Base-by-base conservation (phyloP, 2,888 invertebrate genomes). In the Lithophane semibrunnea region DNA sequence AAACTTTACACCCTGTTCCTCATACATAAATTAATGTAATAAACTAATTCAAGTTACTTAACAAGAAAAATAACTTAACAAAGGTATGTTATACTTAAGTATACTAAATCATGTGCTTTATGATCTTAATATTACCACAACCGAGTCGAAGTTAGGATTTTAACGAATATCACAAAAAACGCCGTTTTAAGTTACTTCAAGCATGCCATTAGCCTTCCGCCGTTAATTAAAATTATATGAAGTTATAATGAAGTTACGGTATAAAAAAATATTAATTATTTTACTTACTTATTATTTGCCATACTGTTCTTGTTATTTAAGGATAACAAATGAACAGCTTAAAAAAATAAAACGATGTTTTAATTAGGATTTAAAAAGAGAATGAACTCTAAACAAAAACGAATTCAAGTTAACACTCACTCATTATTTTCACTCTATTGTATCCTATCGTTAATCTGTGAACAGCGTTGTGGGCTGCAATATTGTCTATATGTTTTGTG, bases 181-280 rank as follows among this genome's bases (percentile, higher is more conserved):
- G 5, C 88, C 83, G 86, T 88, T 87, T 78, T 29, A 60, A 64
- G 74, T 65, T 79, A 80, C 86, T 80, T 77, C 83, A 82, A 84
- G 88, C 84, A 54, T 86, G 66, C 80, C 76, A 86, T 87, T 80
- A 80, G 80, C 84, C 80, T 88, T 83, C 86, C 70, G 10, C 24
- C 44, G 66, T 74, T 84, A 79, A 85, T 86, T 84, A 64, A 56
- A 85, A 83, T 75, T 70, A 63, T 66, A 49, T 81, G 42, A 77
- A 77, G 77, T 74, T 77, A 82, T 82, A 88, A 82, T 84, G 84
- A 78, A 80, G 72, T 80, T 84, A 84, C 87, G 80, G 87, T 86
- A 82, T 79, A 58, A 79, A 84, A 84, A 80, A 75, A 64, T 37
- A 67, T 63, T 72, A 58, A 76, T 78, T 44, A 60, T 16, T 52